A percentile compares a stretch with the other conserved stretches of the same genome.
These are phyloP conservation scores for Cheilosia vernalis DNA, from an alignment of 2,888 invertebrate genomes.

Conservation along the genomic window DNA sequence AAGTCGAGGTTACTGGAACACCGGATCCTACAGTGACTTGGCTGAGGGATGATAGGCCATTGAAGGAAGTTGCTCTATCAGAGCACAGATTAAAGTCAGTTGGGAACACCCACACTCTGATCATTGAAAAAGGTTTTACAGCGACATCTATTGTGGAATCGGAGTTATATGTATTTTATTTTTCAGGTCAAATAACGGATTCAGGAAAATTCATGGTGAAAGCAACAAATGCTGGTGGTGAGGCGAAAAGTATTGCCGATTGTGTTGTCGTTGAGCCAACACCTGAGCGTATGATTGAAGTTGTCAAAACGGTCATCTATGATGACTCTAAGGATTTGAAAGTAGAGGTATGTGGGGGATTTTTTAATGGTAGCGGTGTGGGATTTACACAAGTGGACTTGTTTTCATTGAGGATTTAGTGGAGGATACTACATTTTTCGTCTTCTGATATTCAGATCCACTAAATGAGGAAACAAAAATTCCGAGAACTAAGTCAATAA, in stretches of 20 bases:
- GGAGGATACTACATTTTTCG: background rate
- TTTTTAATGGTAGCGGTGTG: background rate
- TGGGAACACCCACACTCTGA: slow-evolving; percentile 88
- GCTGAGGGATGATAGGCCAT: slow-evolving; percentile 88
- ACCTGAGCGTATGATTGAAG: slow-evolving; percentile 87
- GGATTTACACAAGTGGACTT: background rate
- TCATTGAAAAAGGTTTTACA: slow-evolving; percentile 88
- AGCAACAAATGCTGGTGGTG: slow-evolving; percentile 90
- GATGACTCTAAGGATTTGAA: slow-evolving; percentile 84
- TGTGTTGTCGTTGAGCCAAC: slow-evolving; percentile 89
- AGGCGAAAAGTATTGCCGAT: slow-evolving; percentile 92
- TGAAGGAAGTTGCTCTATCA: slow-evolving; percentile 85
- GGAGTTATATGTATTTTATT: background rate
- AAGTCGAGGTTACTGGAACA: slow-evolving; percentile 91
- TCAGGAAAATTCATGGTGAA: slow-evolving; percentile 90
- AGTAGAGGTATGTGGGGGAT: slow-evolving; percentile 81
- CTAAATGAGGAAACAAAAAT: too few species aligned
- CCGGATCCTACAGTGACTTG: slow-evolving; percentile 90
- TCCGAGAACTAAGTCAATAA: too few species aligned
- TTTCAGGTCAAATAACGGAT: slow-evolving; percentile 86
- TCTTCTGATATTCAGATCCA: too few species aligned
- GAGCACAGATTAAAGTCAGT: slow-evolving; percentile 86
- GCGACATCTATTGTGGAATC: background rate
- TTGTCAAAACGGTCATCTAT: slow-evolving; percentile 87
- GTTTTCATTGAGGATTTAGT: slow-evolving; percentile 1